A percentile compares a stretch with the other conserved stretches of the same genome.
phyloP scores from a whole-genome alignment of 1,140 invertebrate genomes.

The Ceratina australensis region DNA sequence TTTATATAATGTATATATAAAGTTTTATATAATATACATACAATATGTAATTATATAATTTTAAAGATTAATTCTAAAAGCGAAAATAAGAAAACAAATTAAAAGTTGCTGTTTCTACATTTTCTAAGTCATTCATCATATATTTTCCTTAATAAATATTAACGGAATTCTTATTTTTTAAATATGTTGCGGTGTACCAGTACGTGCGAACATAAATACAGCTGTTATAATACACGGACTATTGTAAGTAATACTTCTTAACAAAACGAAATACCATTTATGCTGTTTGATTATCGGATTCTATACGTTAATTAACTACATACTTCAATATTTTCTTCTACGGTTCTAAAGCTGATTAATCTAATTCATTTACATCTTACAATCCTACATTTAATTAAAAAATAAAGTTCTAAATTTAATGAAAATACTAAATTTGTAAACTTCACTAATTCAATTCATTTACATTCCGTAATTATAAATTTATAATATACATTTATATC shows the following conservation, averaged over 20 bases:
- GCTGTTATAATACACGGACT: constrained; percentile 6
- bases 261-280: constrained; percentile 43
- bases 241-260: constrained; percentile 41
- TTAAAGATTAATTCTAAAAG: no score
- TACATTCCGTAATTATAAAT: no score
- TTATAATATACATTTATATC: no score
- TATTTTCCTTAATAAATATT: constrained; percentile 25
- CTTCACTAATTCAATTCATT: no score
- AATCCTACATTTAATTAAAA: no score
- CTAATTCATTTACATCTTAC: constrained; percentile 1
- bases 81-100: no score
- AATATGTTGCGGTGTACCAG: constrained; percentile 26
- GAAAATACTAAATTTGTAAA: no score
- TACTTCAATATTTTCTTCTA: constrained; percentile 15
- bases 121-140: constrained; percentile 32
- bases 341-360: constrained; percentile 27
- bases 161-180: constrained; percentile 29
- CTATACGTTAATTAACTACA: constrained; percentile 2
- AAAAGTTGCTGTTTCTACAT: no score
- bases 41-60: no score
- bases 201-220: constrained; percentile 32
- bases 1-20: no score
- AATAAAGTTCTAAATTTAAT: no score
- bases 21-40: no score
- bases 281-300: constrained; percentile 52